These are phyloP conservation scores for Rhopilema esculentum DNA, from an alignment of 30 jellyfish, hydroid and myxozoan species.

Conservation along the genomic window DNA sequence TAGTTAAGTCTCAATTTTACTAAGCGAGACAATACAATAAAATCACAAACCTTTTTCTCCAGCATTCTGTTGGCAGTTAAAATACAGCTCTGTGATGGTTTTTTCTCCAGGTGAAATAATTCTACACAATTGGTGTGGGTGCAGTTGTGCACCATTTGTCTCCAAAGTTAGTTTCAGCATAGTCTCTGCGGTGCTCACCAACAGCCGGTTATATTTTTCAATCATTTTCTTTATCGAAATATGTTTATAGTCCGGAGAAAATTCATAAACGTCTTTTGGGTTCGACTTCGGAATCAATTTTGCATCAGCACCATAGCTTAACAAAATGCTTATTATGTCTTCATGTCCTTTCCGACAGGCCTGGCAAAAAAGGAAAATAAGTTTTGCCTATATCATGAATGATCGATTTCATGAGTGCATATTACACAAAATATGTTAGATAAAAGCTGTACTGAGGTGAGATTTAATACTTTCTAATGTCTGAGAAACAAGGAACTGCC, in stretches of 20 bases:
- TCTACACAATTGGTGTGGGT: slow-evolving; percentile 43
- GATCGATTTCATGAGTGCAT: too few relatives aligned
- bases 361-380: slow-evolving; percentile 19
- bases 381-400: not conserved
- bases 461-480: too few relatives aligned
- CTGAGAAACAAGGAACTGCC: too few relatives aligned
- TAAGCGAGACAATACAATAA: not conserved
- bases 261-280: slow-evolving; percentile 49
- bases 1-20: not conserved
- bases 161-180: slow-evolving; percentile 11
- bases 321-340: slow-evolving; percentile 68
- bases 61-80: slow-evolving; percentile 68
- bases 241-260: slow-evolving; percentile 43
- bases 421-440: too few relatives aligned
- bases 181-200: slow-evolving; percentile 16
- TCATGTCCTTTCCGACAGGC: slow-evolving; percentile 87
- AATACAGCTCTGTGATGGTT: slow-evolving; percentile 60
- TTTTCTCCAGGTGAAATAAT: slow-evolving; percentile 78
- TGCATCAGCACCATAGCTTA: slow-evolving; percentile 89
- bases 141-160: not conserved
- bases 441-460: too few relatives aligned
- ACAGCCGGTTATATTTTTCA: slow-evolving; percentile 41
- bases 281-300: slow-evolving; percentile 57
- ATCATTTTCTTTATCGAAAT: slow-evolving; percentile 12
- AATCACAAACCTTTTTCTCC: slow-evolving; percentile 47